A percentile compares a stretch with the other conserved stretches of the same genome.
Evolutionary conservation across 2,797 vertebrate genomes (phyloP).

Genomic region (Molossus molossus): DNA sequence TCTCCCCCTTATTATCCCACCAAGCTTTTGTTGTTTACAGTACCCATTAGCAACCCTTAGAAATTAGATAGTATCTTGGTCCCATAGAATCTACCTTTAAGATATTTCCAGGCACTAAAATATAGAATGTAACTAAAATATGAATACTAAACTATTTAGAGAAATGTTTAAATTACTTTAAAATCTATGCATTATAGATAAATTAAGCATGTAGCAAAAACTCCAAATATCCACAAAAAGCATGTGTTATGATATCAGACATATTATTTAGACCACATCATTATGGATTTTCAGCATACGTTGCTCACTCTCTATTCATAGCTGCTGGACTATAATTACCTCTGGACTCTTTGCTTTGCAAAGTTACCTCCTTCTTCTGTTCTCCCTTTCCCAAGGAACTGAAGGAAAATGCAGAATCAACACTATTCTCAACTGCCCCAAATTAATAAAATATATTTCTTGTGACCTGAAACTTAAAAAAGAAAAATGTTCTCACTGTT

Average conservation of each 20-base stretch:
- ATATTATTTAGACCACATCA: slow-evolving; percentile 1
- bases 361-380: background rate
- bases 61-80: slow-evolving; percentile 22
- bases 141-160: slow-evolving; percentile 51
- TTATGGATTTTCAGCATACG: background rate
- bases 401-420: background rate
- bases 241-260: slow-evolving; percentile 1
- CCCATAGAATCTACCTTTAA: background rate
- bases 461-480: background rate
- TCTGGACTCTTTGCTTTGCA: slow-evolving; percentile 35
- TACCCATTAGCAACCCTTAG: background rate
- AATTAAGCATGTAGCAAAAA: slow-evolving; percentile 41
- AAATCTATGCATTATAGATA: background rate
- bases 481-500: background rate
- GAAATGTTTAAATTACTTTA: slow-evolving; percentile 60
- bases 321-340: slow-evolving; percentile 56
- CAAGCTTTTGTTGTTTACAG: background rate
- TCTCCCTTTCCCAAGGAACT: background rate
- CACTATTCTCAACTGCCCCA: slow-evolving; percentile 22
- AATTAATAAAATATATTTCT: slow-evolving; percentile 52
- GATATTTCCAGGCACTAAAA: slow-evolving; percentile 46
- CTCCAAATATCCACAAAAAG: slow-evolving; percentile 53
- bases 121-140: slow-evolving; percentile 45
- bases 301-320: slow-evolving; percentile 43
- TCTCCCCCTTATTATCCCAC: background rate